phyloP scores from a whole-genome alignment of 2,888 invertebrate genomes.

The Tanypteryx hageni region DNA sequence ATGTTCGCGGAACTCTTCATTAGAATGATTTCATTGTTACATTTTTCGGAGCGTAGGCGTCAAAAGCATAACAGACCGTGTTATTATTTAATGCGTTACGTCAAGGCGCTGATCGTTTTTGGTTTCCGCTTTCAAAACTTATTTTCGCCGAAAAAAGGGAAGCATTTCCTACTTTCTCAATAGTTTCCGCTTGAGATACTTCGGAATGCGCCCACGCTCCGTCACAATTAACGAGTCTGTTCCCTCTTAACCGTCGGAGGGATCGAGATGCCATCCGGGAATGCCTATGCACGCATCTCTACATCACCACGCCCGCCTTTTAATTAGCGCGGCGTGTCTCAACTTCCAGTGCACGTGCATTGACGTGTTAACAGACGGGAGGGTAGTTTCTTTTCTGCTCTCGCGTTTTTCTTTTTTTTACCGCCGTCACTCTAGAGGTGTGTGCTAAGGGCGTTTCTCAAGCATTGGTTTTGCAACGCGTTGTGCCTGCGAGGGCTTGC shows the following conservation, averaged over 20 bases:
- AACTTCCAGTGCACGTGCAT: background rate
- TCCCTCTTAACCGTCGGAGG: background rate
- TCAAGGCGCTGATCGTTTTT: background rate
- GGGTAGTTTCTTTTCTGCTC: background rate
- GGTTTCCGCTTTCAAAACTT: slow-evolving; percentile 30
- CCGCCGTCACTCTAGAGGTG: background rate
- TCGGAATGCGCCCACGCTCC: background rate
- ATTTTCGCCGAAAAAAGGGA: background rate
- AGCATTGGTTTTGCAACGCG: slow-evolving; percentile 27
- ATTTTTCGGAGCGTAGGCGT: no score
- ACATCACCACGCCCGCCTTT: background rate
- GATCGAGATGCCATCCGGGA: background rate
- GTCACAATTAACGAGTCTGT: background rate
- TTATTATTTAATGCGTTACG: slow-evolving; percentile 21
- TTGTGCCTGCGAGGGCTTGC: background rate
- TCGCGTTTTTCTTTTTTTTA: background rate
- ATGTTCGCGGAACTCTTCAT: no score
- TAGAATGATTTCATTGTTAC: no score
- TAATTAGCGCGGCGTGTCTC: background rate
- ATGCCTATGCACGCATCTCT: background rate
- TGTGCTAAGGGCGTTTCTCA: slow-evolving; percentile 43
- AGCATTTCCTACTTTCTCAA: slow-evolving; percentile 31
- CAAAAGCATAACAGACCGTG: no score
- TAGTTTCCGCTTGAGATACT: background rate
- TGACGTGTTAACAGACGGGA: background rate